A percentile compares a stretch with the other conserved stretches of the same genome.
phyloP scores from a whole-genome alignment of 1,140 invertebrate species.

The Nixonia krombeini region DNA sequence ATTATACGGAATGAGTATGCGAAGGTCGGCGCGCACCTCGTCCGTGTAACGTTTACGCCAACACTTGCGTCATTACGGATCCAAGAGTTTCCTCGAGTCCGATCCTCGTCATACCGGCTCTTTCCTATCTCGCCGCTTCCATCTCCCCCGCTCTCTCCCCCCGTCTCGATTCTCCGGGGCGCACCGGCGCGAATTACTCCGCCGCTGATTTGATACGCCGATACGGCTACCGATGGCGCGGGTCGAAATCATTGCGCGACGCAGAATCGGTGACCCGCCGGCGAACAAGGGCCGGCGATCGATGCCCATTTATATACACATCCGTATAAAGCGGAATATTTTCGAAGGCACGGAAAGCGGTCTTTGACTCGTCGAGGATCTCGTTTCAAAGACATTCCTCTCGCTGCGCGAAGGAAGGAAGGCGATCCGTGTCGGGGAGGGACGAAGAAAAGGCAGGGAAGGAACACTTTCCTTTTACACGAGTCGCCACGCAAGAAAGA shows the following conservation, averaged over 20 bases:
- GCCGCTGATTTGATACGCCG: constrained; percentile 8
- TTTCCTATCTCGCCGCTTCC: constrained; percentile 33
- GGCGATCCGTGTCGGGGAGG: constrained; percentile 1
- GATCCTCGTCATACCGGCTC: constrained; percentile 32
- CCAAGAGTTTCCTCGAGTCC: constrained; percentile 47
- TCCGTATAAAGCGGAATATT: too few species aligned
- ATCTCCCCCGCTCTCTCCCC: constrained; percentile 16
- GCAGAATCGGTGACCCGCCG: too few species aligned
- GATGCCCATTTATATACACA: neutral
- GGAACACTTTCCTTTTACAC: constrained; percentile 44
- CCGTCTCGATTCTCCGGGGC: constrained; percentile 2
- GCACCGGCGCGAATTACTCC: constrained; percentile 9
- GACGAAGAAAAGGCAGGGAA: constrained; percentile 14
- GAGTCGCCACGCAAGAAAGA: constrained; percentile 34
- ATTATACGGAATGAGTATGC: constrained; percentile 47
- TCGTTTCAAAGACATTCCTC: neutral
- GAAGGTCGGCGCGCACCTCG: constrained; percentile 36
- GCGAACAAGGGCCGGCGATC: too few species aligned
- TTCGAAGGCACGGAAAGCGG: neutral
- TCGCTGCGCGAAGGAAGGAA: neutral
- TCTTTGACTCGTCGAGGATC: neutral
- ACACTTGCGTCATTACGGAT: constrained; percentile 45
- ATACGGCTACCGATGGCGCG: constrained; percentile 1
- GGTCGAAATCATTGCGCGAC: too few species aligned
- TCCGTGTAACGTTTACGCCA: constrained; percentile 33